Percentiles rank a stretch among this genome's conserved stretches.
Conservation (phyloP, 2,797 vertebrate species). For the Cyprinodon diabolis region DNA sequence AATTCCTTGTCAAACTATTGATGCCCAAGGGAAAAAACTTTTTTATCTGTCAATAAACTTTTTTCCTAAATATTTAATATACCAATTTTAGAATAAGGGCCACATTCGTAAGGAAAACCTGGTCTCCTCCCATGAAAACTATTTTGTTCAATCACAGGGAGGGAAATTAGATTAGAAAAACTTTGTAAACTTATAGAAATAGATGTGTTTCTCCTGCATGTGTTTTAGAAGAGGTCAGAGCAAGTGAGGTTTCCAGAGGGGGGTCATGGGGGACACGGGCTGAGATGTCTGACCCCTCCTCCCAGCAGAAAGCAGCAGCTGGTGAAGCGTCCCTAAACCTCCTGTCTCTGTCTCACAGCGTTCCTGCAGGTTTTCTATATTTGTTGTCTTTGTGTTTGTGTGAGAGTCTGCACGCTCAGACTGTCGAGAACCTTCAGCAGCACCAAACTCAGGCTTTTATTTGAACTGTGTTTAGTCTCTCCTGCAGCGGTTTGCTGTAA, state of each 20-base stretch:
- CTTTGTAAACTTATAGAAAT: not conserved
- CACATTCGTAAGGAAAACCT: no score
- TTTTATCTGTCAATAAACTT: not conserved
- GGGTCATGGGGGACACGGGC: not conserved
- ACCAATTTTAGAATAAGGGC: no score
- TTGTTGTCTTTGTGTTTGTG: conserved; percentile 17
- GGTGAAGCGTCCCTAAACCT: conserved; percentile 2
- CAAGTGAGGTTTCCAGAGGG: not conserved
- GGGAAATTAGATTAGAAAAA: no score
- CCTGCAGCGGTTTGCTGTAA: conserved; percentile 12
- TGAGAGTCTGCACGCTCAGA: conserved; percentile 12
- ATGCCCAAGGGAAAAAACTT: no score
- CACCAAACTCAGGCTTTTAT: not conserved
- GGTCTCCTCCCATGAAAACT: no score
- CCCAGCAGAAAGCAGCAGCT: not conserved
- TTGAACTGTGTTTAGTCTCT: conserved; percentile 28
- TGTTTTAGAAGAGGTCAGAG: no score
- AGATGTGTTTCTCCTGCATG: no score
- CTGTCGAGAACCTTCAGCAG: conserved; percentile 4
- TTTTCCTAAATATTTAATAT: not conserved
- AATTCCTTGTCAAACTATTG: no score
- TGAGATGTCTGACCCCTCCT: not conserved
- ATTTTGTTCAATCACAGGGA: not conserved
- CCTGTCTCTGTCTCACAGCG: not conserved
- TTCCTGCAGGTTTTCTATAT: conserved; percentile 18